Percentiles rank a stretch among this genome's conserved stretches.
Evolutionary conservation across 2,888 invertebrate species (phyloP).

Genomic region (Acrocera orbiculus): DNA sequence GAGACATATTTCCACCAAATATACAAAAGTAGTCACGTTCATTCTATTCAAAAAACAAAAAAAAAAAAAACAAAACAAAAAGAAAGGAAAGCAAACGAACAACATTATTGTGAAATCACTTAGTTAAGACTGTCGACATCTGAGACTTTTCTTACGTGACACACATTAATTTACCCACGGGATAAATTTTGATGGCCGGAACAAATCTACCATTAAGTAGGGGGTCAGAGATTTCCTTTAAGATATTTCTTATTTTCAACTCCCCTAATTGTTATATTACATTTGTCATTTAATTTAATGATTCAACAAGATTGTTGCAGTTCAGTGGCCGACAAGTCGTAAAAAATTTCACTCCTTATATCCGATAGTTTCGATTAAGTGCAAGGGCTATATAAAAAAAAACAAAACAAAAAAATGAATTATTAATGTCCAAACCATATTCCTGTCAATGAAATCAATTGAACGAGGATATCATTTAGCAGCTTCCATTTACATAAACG

Average conservation of each 20-base stretch:
- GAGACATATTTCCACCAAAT: too few relatives aligned
- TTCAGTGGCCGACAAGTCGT: conserved; percentile 5
- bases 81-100: not conserved
- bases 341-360: conserved; percentile 9
- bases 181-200: not conserved
- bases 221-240: conserved; percentile 1
- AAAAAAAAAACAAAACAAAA: too few relatives aligned
- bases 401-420: conserved; percentile 5
- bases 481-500: conserved; percentile 11
- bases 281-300: conserved; percentile 1
- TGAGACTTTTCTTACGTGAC: conserved; percentile 11
- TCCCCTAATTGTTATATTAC: conserved; percentile 4
- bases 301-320: not conserved
- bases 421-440: conserved; percentile 1
- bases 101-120: not conserved
- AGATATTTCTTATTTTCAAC: conserved; percentile 5
- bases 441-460: conserved; percentile 3
- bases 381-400: too few relatives aligned
- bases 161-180: conserved; percentile 9
- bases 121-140: conserved; percentile 6
- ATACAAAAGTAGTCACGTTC: too few relatives aligned
- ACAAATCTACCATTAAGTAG: not conserved
- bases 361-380: conserved; percentile 9
- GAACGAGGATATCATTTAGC: conserved; percentile 8
- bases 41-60: too few relatives aligned